phyloP scores from a whole-genome alignment of 2,113 vertebrate species.

The Synodontis membranacea region DNA sequence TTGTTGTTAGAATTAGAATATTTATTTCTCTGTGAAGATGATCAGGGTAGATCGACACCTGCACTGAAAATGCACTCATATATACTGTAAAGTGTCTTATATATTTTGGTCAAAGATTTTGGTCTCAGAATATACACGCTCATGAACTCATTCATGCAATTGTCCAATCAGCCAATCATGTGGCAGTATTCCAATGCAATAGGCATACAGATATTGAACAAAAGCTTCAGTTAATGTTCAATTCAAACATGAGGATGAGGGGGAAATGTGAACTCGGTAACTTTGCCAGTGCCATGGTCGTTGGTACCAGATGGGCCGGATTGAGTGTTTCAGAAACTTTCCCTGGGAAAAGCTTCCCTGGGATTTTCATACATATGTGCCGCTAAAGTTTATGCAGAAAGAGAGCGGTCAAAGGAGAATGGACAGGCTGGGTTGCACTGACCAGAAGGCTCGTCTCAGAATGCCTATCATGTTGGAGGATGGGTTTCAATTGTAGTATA shows the following conservation, averaged over 20 bases:
- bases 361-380: neutral
- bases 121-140: neutral
- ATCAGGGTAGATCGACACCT: neutral
- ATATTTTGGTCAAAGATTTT: too few relatives aligned
- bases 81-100: too few relatives aligned
- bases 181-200: neutral
- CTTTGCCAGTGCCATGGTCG: neutral
- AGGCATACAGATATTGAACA: neutral
- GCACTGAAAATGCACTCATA: neutral
- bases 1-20: neutral
- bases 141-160: neutral
- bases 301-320: neutral
- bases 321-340: neutral
- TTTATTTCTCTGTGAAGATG: neutral
- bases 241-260: neutral
- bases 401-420: neutral
- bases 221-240: neutral
- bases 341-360: neutral
- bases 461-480: neutral
- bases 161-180: neutral
- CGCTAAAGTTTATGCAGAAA: neutral
- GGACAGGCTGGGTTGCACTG: neutral
- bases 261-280: neutral
- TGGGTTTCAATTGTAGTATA: neutral
- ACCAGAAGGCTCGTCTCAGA: neutral